Evolutionary conservation across 1,140 invertebrate species (phyloP).

Genomic region (Euura lappo): DNA sequence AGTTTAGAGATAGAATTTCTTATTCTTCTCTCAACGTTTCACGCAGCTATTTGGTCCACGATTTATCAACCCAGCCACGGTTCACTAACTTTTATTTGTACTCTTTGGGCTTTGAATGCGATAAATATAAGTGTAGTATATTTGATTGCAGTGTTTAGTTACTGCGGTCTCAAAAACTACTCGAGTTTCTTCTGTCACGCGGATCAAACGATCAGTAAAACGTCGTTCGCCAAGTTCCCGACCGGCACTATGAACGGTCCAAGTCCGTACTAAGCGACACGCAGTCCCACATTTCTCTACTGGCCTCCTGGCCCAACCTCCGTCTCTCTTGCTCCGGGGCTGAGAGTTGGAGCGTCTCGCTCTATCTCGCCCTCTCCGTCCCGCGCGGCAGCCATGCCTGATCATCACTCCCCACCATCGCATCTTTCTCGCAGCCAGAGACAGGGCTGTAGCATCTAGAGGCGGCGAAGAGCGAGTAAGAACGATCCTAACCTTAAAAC

Average conservation of each 20-base stretch:
- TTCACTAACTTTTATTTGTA: no score
- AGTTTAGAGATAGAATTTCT: no score
- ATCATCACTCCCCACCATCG: neutral
- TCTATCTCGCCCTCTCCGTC: slow-evolving; percentile 9
- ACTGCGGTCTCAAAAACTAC: no score
- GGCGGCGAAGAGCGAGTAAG: no score
- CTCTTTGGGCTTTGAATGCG: no score
- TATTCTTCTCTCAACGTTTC: no score
- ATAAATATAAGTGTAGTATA: no score
- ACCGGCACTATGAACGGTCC: slow-evolving; percentile 54
- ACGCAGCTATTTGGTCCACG: no score
- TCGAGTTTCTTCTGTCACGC: no score
- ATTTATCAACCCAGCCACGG: no score
- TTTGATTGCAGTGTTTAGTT: no score
- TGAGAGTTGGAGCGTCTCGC: slow-evolving; percentile 52
- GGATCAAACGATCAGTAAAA: neutral
- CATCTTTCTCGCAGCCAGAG: neutral
- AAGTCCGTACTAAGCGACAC: slow-evolving; percentile 55
- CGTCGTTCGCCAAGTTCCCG: slow-evolving; percentile 30
- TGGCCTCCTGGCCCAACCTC: slow-evolving; percentile 35
- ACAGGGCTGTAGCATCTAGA: neutral
- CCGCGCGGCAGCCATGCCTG: neutral
- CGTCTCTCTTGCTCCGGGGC: slow-evolving; percentile 38
- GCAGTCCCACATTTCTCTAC: slow-evolving; percentile 56
- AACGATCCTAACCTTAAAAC: no score